Conservation (phyloP, 2,888 invertebrate species). For the Oasisia sp. region DNA sequence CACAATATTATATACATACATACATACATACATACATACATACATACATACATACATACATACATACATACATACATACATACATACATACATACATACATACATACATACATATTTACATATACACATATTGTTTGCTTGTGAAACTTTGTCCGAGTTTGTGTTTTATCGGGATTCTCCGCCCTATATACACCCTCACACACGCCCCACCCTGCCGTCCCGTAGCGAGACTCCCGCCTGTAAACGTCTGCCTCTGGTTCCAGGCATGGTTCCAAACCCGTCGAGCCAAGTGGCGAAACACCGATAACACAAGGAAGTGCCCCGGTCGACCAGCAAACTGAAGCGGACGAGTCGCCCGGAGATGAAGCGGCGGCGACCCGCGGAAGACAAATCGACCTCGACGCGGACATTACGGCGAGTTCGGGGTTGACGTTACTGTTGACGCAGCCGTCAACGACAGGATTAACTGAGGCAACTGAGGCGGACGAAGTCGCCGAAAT, state of each 20-base stretch:
- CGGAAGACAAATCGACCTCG: too few species aligned
- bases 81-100: too few species aligned
- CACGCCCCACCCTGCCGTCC: too few species aligned
- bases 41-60: too few species aligned
- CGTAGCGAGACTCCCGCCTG: background rate
- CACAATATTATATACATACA: too few species aligned
- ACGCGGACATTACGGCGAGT: too few species aligned
- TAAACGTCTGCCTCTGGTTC: conserved; percentile 53
- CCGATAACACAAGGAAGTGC: conserved; percentile 98
- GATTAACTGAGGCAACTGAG: background rate
- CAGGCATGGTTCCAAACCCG: conserved; percentile 99
- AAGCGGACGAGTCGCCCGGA: conserved; percentile 96
- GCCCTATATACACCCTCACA: too few species aligned
- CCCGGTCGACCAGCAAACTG: conserved; percentile 97
- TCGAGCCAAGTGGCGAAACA: conserved; percentile 98
- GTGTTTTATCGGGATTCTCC: background rate
- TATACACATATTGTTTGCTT: background rate
- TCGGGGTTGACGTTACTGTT: too few species aligned
- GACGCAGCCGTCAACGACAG: too few species aligned
- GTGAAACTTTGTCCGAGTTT: background rate
- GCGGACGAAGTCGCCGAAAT: background rate
- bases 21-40: too few species aligned
- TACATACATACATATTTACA: too few species aligned
- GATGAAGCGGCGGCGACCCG: conserved; percentile 64
- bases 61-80: too few species aligned